Evolutionary conservation across 2,888 invertebrate species (phyloP).

Genomic region (Chymomyza procnemis): DNA sequence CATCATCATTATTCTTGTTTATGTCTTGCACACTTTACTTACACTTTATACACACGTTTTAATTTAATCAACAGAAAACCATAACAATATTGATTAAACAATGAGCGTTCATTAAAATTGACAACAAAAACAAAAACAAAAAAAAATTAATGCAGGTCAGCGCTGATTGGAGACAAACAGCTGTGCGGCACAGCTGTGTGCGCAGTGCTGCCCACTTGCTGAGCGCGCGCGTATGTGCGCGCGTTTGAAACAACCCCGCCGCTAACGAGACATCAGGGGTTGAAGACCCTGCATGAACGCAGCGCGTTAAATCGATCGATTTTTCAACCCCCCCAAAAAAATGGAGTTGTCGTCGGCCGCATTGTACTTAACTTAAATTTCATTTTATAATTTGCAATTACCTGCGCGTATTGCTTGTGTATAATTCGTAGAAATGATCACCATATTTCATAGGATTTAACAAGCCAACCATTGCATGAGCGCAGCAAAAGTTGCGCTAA

Average conservation of each 20-base stretch:
- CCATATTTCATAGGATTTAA: constrained; percentile 78
- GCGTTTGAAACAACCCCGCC: constrained; percentile 43
- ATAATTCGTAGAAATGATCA: constrained; percentile 78
- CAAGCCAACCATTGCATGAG: constrained; percentile 74
- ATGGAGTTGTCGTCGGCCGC: constrained; percentile 11
- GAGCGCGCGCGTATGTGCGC: not conserved
- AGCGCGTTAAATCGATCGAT: constrained; percentile 56
- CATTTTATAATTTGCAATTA: constrained; percentile 48
- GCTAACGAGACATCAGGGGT: constrained; percentile 41
- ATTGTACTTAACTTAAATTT: no score
- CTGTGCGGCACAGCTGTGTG: constrained; percentile 1
- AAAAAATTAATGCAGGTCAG: constrained; percentile 65
- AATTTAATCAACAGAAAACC: no score
- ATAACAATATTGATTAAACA: constrained; percentile 16
- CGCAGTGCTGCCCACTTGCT: constrained; percentile 43
- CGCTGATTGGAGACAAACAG: constrained; percentile 9
- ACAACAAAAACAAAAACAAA: constrained; percentile 43
- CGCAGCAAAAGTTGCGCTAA: constrained; percentile 29
- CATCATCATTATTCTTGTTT: no score
- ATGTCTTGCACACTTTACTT: no score
- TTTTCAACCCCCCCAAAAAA: constrained; percentile 64
- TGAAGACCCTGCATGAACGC: constrained; percentile 49
- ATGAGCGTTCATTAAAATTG: constrained; percentile 8
- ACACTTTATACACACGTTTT: no score
- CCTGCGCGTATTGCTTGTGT: constrained; percentile 76